These are phyloP conservation scores for Acholoe squamosa DNA, from an alignment of 2,888 invertebrate genomes.

Conservation along the genomic window DNA sequence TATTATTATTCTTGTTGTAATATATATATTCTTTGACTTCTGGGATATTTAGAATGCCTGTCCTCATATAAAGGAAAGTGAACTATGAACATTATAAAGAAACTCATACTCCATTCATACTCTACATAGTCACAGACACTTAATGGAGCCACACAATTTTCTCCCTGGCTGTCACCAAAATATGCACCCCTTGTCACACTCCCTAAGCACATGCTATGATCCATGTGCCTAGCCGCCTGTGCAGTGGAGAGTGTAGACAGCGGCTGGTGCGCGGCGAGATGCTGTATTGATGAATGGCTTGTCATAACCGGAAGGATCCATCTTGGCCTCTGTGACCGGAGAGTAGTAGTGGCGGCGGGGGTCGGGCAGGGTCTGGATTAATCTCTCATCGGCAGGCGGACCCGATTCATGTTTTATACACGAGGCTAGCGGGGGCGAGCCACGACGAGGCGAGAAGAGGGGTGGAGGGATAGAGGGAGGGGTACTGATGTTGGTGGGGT, in stretches of 20 bases:
- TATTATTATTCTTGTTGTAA: too few relatives aligned
- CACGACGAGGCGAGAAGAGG: neutral
- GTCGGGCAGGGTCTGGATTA: constrained; percentile 40
- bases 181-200: constrained; percentile 24
- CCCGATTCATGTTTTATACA: constrained; percentile 52
- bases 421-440: neutral
- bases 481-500: neutral
- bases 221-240: neutral
- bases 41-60: too few relatives aligned
- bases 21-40: too few relatives aligned
- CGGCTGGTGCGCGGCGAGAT: constrained; percentile 49
- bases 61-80: too few relatives aligned
- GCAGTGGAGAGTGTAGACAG: constrained; percentile 33
- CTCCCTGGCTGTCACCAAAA: neutral
- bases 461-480: neutral
- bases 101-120: too few relatives aligned
- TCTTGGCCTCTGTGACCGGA: constrained; percentile 47
- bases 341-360: constrained; percentile 39
- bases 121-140: too few relatives aligned
- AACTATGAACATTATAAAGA: too few relatives aligned
- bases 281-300: constrained; percentile 60
- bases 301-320: constrained; percentile 53
- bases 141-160: too few relatives aligned
- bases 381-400: constrained; percentile 46
- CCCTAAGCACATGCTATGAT: constrained; percentile 18